A percentile compares a stretch with the other conserved stretches of the same genome.
Evolutionary conservation across 2,797 vertebrate genomes (phyloP).

Genomic region (Capromys pilorides): DNA sequence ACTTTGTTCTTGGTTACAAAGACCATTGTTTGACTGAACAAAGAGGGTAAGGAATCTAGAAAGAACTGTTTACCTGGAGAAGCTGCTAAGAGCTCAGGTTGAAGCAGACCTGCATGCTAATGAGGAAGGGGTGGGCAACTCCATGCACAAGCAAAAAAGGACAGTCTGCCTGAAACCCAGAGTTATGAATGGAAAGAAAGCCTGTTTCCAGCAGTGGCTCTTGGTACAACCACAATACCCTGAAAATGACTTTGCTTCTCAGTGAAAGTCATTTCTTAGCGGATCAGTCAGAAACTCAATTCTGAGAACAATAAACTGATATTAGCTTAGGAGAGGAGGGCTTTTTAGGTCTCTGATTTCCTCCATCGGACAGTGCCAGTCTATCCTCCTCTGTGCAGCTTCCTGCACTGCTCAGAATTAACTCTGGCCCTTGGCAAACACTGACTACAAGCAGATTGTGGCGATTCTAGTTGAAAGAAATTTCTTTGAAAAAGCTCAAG

Average conservation of each 20-base stretch:
- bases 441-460: neutral
- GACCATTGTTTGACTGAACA: slow-evolving; percentile 63
- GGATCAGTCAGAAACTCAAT: slow-evolving; percentile 46
- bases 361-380: neutral
- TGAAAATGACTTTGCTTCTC: slow-evolving; percentile 4
- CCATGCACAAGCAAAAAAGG: neutral
- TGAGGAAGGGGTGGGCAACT: neutral
- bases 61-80: slow-evolving; percentile 52
- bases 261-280: neutral
- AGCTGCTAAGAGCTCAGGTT: neutral
- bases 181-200: neutral
- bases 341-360: neutral
- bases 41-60: slow-evolving; percentile 25
- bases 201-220: neutral
- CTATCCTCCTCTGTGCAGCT: neutral
- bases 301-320: neutral
- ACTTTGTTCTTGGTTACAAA: slow-evolving; percentile 71
- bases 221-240: neutral
- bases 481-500: neutral
- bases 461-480: neutral
- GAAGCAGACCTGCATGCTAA: slow-evolving; percentile 20
- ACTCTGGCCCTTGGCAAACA: neutral
- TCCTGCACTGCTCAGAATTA: neutral
- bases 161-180: neutral
- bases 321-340: neutral